Evolutionary conservation across 1,140 invertebrate species (phyloP), one percentile per base, ranked within the genome.

Genomic region (Drosophila sulfurigaster): DNA sequence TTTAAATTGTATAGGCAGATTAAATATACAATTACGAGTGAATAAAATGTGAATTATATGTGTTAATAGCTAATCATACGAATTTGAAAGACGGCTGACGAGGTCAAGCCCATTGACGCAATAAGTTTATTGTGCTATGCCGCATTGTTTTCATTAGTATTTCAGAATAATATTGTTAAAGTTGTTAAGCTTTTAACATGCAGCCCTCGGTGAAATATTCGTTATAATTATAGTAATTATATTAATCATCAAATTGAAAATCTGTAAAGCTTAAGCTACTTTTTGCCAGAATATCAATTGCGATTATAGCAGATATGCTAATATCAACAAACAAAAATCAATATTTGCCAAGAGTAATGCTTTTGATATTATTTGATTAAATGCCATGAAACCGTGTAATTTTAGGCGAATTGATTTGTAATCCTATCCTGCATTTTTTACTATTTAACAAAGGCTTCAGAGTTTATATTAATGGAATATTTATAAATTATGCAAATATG

Each of bases 41-140:
- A 41, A n/a, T 41, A 11, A 41, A 41, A n/a, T n/a, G 41, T 43
- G 41, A 43, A 43, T 43, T 43, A 43, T 43, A 43, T 43, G 41
- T 43, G 41, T 43, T 43, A 43, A 43, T 43, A 43, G 41, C 11
- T 43, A 43, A 43, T 43, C 11, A 43, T 43, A 43, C 1, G n/a
- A 3, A 43, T 43, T 43, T 5, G 11, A n/a, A 13, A 43, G 0
- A 13, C 41, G 5, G 41, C 41, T 43, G 11, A 5, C 41, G n/a
- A 43, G n/a, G 41, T 43, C 41, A 43, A 5, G 41, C 41, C 41
- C 41, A 43, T 43, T 38, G 35, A 38, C 35, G 35, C 35, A 38
- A 38, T 38, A 38, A 38, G 35, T 43, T 43, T 43, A 43, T 43
- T 43, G 41, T 43, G n/a, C 11, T 43, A 13, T 13, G 5, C 41